A percentile compares a stretch with the other conserved stretches of the same genome.
Conservation (phyloP, 2,888 invertebrate genomes). For the Tethea ocularis region DNA sequence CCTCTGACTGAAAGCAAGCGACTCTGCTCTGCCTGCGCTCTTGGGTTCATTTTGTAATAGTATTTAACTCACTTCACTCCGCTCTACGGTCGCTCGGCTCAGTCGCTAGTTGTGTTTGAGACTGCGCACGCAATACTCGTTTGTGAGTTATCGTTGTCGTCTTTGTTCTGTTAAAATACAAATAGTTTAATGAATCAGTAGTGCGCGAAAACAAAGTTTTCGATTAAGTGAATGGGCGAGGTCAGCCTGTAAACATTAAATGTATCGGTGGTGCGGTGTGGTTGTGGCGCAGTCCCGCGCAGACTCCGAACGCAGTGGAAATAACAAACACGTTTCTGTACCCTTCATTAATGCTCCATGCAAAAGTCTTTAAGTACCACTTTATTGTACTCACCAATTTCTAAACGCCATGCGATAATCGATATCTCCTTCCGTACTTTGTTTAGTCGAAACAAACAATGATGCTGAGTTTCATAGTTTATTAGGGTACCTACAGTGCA, state of each 20-base stretch:
- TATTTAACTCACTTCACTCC: constrained; percentile 52
- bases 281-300: constrained; percentile 54
- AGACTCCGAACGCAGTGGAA: constrained; percentile 54
- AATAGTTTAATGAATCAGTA: constrained; percentile 45
- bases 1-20: constrained; percentile 38
- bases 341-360: constrained; percentile 24
- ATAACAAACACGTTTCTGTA: constrained; percentile 54
- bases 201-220: constrained; percentile 44
- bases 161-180: constrained; percentile 58
- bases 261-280: constrained; percentile 32
- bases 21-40: constrained; percentile 46
- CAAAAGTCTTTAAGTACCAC: constrained; percentile 30
- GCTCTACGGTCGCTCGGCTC: too few species aligned
- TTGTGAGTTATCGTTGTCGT: constrained; percentile 36
- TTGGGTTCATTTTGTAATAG: constrained; percentile 61
- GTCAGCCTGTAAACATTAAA: constrained; percentile 44
- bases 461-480: constrained; percentile 35
- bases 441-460: constrained; percentile 34
- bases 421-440: constrained; percentile 35
- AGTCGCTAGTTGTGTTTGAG: constrained; percentile 63
- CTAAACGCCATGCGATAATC: constrained; percentile 32
- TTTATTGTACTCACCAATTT: constrained; percentile 31
- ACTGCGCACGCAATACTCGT: constrained; percentile 56
- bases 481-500: constrained; percentile 39
- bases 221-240: constrained; percentile 63